Evolutionary conservation across 1,140 invertebrate species (phyloP).

Genomic region (Pseudomyrmex flavicornis): DNA sequence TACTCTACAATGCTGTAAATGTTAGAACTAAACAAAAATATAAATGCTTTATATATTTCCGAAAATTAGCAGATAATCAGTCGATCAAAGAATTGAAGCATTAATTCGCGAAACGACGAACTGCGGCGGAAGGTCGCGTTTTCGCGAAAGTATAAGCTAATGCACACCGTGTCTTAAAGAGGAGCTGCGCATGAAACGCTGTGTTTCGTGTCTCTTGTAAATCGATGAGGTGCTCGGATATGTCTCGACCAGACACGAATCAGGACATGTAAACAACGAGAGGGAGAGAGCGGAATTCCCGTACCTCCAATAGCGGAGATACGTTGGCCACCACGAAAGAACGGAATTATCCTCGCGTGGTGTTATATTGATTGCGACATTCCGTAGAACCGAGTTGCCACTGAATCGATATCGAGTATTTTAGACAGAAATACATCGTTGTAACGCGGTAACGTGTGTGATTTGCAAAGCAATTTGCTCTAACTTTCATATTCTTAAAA

Average conservation of each 20-base stretch:
- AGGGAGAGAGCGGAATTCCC: conserved; percentile 37
- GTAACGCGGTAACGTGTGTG: background rate
- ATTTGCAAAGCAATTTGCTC: background rate
- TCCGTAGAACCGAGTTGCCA: conserved; percentile 65
- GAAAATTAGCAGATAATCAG: background rate
- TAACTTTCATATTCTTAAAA: background rate
- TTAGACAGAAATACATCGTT: background rate
- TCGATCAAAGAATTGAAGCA: conserved; percentile 12
- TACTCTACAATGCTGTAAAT: background rate
- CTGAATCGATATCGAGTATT: conserved; percentile 67
- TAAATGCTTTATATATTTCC: background rate
- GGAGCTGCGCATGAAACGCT: too few species aligned
- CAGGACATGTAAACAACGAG: conserved; percentile 49
- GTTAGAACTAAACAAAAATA: background rate
- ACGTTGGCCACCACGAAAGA: conserved; percentile 26
- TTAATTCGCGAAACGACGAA: conserved; percentile 22
- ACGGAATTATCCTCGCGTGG: conserved; percentile 51
- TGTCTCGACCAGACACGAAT: conserved; percentile 44
- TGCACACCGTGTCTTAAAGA: too few species aligned
- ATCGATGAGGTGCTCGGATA: conserved; percentile 55
- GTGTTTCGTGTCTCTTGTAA: background rate
- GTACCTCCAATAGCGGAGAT: conserved; percentile 6
- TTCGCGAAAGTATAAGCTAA: background rate
- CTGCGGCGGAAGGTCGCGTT: conserved; percentile 26
- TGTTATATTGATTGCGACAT: conserved; percentile 72